Conservation (phyloP, 2,797 vertebrate genomes). For the Atherinosoma microstoma region DNA sequence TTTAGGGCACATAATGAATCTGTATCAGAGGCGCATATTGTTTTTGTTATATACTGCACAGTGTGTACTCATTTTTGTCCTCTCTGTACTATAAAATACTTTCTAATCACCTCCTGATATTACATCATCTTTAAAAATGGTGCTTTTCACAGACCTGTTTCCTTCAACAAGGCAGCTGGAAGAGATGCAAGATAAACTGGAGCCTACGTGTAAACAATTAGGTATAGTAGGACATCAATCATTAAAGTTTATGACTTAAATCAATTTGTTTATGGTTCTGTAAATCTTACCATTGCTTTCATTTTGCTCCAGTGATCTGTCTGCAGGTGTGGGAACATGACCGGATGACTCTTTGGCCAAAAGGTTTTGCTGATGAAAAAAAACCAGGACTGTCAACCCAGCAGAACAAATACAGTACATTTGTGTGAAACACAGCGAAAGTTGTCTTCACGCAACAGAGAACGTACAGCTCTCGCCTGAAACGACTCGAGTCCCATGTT, state of each 20-base stretch:
- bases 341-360: constrained; percentile 71
- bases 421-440: constrained; percentile 9
- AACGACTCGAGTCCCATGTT: constrained; percentile 45
- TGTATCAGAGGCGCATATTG: constrained; percentile 13
- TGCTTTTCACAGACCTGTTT: constrained; percentile 60
- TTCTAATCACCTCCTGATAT: background rate
- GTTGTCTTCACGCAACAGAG: background rate
- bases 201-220: constrained; percentile 53
- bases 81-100: background rate
- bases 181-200: constrained; percentile 53
- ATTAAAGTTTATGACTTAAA: background rate
- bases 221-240: background rate
- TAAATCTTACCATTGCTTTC: constrained; percentile 68
- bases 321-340: constrained; percentile 65
- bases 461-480: constrained; percentile 66
- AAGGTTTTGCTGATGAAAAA: constrained; percentile 67
- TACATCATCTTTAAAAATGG: background rate
- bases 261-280: background rate
- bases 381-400: constrained; percentile 25
- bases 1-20: constrained; percentile 10
- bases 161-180: constrained; percentile 55
- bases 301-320: constrained; percentile 79
- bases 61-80: background rate
- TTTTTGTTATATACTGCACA: background rate
- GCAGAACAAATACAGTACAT: constrained; percentile 21